phyloP scores from a whole-genome alignment of 2,888 invertebrate species.

The Thereva unica region DNA sequence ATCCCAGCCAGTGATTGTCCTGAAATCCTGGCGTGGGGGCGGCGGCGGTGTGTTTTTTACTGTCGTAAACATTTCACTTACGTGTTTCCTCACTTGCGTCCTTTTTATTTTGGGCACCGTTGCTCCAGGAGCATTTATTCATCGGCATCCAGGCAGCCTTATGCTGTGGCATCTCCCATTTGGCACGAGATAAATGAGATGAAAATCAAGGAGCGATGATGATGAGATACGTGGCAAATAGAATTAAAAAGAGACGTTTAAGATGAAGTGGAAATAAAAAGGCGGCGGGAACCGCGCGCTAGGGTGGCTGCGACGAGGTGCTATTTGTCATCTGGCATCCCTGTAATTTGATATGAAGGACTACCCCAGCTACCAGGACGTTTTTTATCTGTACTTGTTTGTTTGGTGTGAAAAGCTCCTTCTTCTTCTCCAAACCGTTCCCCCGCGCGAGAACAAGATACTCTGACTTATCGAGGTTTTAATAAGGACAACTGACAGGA shows the following conservation, averaged over 20 bases:
- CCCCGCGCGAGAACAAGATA: conserved; percentile 5
- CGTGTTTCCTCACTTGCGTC: conserved; percentile 13
- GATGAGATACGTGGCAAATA: conserved; percentile 46
- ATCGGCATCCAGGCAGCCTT: conserved; percentile 6
- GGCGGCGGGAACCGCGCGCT: background rate
- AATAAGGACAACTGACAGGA: conserved; percentile 38
- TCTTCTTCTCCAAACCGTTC: too few relatives aligned
- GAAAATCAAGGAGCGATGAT: conserved; percentile 46
- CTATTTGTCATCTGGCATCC: conserved; percentile 39
- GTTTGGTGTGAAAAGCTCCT: too few relatives aligned
- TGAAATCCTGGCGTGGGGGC: conserved; percentile 11
- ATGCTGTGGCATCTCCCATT: conserved; percentile 15
- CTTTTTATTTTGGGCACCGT: conserved; percentile 23
- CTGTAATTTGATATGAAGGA: conserved; percentile 39
- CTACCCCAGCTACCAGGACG: conserved; percentile 3
- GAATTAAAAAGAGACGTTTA: conserved; percentile 46
- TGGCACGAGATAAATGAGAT: conserved; percentile 41
- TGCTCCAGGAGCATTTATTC: conserved; percentile 6
- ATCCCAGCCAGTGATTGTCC: background rate
- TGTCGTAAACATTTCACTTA: conserved; percentile 35
- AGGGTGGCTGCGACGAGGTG: conserved; percentile 37
- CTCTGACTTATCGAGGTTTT: conserved; percentile 39
- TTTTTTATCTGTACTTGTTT: conserved; percentile 24
- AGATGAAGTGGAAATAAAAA: conserved; percentile 32
- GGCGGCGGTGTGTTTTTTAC: conserved; percentile 28